Conservation (phyloP, 2,888 invertebrate species). For the Parnassius smintheus region DNA sequence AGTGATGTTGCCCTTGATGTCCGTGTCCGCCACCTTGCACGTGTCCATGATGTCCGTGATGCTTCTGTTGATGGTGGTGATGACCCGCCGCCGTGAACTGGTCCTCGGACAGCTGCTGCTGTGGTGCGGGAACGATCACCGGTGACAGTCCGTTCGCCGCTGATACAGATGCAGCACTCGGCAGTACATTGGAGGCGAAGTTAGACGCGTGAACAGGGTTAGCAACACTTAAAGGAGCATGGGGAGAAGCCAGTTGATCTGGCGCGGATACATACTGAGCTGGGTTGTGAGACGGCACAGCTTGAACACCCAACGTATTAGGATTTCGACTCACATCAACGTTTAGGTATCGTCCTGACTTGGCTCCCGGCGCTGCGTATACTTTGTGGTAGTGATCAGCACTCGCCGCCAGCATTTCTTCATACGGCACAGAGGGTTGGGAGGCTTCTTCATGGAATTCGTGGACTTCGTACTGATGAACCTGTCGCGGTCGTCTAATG, state of each 20-base stretch:
- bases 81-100: slow-evolving; percentile 35
- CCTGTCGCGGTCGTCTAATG: slow-evolving; percentile 51
- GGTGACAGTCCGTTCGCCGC: slow-evolving; percentile 23
- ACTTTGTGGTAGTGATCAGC: slow-evolving; percentile 69
- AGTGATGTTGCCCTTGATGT: slow-evolving; percentile 75
- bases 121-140: slow-evolving; percentile 24
- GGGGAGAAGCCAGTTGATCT: slow-evolving; percentile 35
- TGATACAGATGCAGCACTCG: slow-evolving; percentile 32
- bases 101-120: slow-evolving; percentile 28
- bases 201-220: slow-evolving; percentile 2
- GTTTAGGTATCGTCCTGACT: slow-evolving; percentile 41
- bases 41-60: slow-evolving; percentile 55
- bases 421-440: slow-evolving; percentile 57
- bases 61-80: slow-evolving; percentile 44
- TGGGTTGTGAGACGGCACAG: slow-evolving; percentile 28
- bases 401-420: slow-evolving; percentile 71
- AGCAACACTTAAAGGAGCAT: slow-evolving; percentile 8
- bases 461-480: slow-evolving; percentile 71
- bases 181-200: slow-evolving; percentile 41
- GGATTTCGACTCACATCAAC: slow-evolving; percentile 44
- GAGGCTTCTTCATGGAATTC: slow-evolving; percentile 57
- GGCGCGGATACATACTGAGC: slow-evolving; percentile 9
- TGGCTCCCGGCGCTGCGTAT: slow-evolving; percentile 50
- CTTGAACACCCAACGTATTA: slow-evolving; percentile 37
- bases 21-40: slow-evolving; percentile 78